Base-by-base conservation (phyloP, 37 sponge, comb jelly and placozoan genomes). In the Spongia lamella region DNA sequence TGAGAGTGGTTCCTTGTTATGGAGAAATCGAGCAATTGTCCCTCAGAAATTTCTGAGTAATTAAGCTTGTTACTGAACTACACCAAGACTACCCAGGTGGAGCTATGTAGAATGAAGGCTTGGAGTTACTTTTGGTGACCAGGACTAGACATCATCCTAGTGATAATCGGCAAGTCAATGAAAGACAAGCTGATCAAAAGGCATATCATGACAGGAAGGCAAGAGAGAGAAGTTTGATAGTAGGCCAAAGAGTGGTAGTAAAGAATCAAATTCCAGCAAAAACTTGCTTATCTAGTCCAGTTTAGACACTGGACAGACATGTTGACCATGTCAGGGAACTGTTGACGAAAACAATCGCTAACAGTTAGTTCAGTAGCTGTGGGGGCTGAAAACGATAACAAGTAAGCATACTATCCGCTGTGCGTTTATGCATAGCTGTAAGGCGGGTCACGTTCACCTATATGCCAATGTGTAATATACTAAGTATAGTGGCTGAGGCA, bases 201-300 rank as follows among this genome's bases (percentile, higher is more conserved):
- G 22, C 22, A 22, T 17, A 49, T 21, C 78, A 66, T 66, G 78
- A 77, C 32, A 0, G 22, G 3, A 34, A 65, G 11, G 31, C 36
- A 21, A 9, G 32, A 22, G 19, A 19, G 21, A 64, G 78, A 55
- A 22, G 20, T 16, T 65, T 77, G 35, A 20, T 30, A 30, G 66
- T 77, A 19, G 67, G 78, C 7, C 57, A 77, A 30, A 17, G 26
- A 15, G 78, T 77, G 1, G 65, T 77, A 56, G 78, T 50, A 21
- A n/a, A 55, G 4, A 77, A 77, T 37, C 53, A n/a, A n/a, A n/a
- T 66, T 17, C 31, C 38, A 13, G 38, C 64, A 19, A 66, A 56
- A 38, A 37, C 50, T n/a, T 6, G 25, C 61, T 1, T 53, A 53
- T 47, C 31, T 51, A 15, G 27, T 51, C 16, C 53, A 55, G 26